phyloP scores from a whole-genome alignment of 1,140 invertebrate genomes.

The Antheraea pernyi region DNA sequence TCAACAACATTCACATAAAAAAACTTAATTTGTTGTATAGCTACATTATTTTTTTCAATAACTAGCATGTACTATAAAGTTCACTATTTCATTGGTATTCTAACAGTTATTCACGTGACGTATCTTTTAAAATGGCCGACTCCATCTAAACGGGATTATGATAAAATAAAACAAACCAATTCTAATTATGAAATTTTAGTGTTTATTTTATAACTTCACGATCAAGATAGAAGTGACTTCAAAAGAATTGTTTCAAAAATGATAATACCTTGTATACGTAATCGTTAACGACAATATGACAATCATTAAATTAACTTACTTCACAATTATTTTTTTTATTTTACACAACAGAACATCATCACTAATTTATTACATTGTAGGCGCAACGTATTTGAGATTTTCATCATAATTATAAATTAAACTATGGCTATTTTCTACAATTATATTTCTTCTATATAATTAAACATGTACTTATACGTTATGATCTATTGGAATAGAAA shows the following conservation, averaged over 20 bases:
- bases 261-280: slow-evolving; percentile 41
- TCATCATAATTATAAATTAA: slow-evolving; percentile 9
- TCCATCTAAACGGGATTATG: not conserved
- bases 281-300: slow-evolving; percentile 23
- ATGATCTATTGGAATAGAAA: slow-evolving; percentile 14
- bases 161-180: not conserved
- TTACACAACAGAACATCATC: slow-evolving; percentile 7
- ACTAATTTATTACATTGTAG: not conserved
- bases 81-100: too few species aligned
- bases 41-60: too few species aligned
- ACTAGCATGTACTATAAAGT: too few species aligned
- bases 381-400: slow-evolving; percentile 10
- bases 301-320: slow-evolving; percentile 24
- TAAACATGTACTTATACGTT: not conserved
- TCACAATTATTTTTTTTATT: slow-evolving; percentile 32
- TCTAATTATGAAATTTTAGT: not conserved
- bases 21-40: too few species aligned
- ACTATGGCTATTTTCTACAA: too few species aligned
- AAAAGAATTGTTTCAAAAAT: slow-evolving; percentile 67
- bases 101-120: too few species aligned
- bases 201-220: slow-evolving; percentile 66
- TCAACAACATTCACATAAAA: too few species aligned
- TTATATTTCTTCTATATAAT: not conserved
- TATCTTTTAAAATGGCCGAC: too few species aligned
- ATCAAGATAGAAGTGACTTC: slow-evolving; percentile 71